A percentile compares a stretch with the other conserved stretches of the same genome.
phyloP scores from a whole-genome alignment of 2,797 vertebrate species.

The Poliocrania exsul region DNA sequence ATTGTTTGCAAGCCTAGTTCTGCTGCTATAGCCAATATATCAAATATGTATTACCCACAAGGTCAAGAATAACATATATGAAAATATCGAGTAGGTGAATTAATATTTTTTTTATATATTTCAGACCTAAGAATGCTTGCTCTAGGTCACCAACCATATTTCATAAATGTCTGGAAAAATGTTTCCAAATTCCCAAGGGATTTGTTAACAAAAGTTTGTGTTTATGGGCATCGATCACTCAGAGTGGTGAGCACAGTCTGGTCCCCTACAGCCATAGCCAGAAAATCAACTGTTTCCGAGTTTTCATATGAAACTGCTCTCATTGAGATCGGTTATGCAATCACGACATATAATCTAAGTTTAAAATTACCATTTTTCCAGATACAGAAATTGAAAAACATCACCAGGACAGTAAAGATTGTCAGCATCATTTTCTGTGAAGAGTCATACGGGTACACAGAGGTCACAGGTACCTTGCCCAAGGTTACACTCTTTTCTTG shows the following conservation, averaged over 20 bases:
- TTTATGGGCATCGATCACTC: background rate
- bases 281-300: background rate
- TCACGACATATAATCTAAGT: background rate
- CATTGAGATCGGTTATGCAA: background rate
- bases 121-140: background rate
- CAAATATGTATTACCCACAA: background rate
- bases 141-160: background rate
- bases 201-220: background rate
- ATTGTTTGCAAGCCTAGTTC: background rate
- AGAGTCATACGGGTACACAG: background rate
- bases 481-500: background rate
- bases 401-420: background rate
- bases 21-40: background rate
- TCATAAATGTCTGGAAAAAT: background rate
- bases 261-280: rapidly evolving
- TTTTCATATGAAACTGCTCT: background rate
- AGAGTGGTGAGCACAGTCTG: background rate
- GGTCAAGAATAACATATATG: background rate
- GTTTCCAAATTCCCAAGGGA: background rate
- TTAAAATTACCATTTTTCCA: background rate
- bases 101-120: background rate
- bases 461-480: background rate
- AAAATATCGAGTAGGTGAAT: background rate
- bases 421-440: background rate
- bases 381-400: background rate